Evolutionary conservation across 2,888 invertebrate species (phyloP).

Genomic region (Ophonus ardosiacus): DNA sequence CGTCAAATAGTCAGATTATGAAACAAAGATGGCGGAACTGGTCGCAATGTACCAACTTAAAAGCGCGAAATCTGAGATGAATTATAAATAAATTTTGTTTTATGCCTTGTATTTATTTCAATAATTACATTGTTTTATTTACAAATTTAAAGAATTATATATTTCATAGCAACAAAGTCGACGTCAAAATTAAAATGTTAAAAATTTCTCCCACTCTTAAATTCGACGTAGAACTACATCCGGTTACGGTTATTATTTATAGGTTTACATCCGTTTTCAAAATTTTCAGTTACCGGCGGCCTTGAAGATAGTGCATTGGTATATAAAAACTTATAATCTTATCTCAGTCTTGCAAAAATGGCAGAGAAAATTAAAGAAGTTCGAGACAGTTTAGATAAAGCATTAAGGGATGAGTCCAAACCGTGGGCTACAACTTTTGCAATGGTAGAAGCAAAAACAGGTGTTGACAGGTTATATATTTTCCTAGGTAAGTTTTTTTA

Average conservation of each 20-base stretch:
- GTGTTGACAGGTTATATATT: conserved; percentile 85
- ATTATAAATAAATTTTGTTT: neutral
- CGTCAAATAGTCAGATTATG: neutral
- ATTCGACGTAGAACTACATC: conserved; percentile 38
- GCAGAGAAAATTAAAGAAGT: conserved; percentile 77
- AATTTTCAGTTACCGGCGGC: conserved; percentile 60
- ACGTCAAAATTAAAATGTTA: neutral
- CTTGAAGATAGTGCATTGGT: conserved; percentile 54
- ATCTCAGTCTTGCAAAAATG: conserved; percentile 70
- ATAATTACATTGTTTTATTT: neutral
- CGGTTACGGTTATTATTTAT: conserved; percentile 50
- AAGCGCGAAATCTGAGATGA: neutral
- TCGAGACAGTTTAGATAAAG: conserved; percentile 80
- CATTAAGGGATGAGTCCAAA: conserved; percentile 82
- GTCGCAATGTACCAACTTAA: conserved; percentile 6
- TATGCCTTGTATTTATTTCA: neutral
- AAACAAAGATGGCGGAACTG: conserved; percentile 9
- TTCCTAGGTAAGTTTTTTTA: conserved; percentile 83
- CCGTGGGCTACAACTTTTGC: conserved; percentile 85
- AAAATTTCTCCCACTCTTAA: conserved; percentile 22
- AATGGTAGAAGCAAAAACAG: conserved; percentile 83
- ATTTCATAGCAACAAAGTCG: conserved; percentile 1
- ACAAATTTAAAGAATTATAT: neutral
- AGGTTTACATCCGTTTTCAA: conserved; percentile 44
- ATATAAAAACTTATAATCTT: neutral